phyloP scores from a whole-genome alignment of 2,113 vertebrate genomes.

The Ifrita kowaldi region DNA sequence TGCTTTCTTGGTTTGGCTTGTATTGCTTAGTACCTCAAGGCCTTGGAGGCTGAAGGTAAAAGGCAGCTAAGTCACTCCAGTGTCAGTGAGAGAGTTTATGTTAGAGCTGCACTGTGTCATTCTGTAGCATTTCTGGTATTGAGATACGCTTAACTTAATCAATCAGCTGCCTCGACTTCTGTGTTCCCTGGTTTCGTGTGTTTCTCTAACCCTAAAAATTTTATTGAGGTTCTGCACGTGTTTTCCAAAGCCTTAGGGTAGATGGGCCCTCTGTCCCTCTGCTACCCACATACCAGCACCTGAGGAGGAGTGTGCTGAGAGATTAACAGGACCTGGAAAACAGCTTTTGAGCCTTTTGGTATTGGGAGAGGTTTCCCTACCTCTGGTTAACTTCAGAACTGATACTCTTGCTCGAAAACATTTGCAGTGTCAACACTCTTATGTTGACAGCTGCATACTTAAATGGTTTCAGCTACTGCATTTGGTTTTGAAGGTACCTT shows the following conservation, averaged over 20 bases:
- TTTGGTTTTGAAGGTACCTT: neutral
- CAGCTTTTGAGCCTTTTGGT: neutral
- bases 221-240: neutral
- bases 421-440: neutral
- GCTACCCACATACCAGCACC: accelerated
- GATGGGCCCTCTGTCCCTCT: neutral
- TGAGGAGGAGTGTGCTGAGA: neutral
- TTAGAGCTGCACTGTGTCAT: neutral
- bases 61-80: neutral
- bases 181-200: neutral
- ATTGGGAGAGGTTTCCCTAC: neutral
- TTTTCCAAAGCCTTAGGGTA: neutral
- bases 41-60: neutral
- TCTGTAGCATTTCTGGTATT: neutral
- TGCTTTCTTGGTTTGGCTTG: neutral
- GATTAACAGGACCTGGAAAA: neutral
- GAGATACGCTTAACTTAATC: neutral
- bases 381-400: neutral
- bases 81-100: neutral
- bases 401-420: neutral
- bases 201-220: neutral
- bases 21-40: neutral
- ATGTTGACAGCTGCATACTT: neutral
- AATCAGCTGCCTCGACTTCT: neutral
- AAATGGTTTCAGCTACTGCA: neutral